Evolutionary conservation across 2,113 vertebrate species (phyloP), one percentile per base, ranked within the genome.

Genomic region (Papio anubis): DNA sequence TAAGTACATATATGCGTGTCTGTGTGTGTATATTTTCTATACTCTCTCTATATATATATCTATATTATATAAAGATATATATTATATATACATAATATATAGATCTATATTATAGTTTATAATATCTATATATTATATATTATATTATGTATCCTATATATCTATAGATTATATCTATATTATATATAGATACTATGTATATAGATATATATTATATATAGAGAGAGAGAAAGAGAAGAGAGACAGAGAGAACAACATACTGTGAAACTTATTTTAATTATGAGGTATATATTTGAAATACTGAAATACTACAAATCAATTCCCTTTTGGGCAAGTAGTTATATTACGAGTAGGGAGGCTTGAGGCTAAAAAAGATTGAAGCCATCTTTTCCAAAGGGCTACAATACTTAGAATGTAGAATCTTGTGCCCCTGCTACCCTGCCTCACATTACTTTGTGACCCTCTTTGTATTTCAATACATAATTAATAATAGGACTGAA

Each of bases 401-500:
- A 68, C 4, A 38, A 13, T 57, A n/a, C 38, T 93, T 59, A 87
- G 35, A 96, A 90, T 35, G 21, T 18, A 38, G n/a, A 40, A 30
- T 80, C 20, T 68, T 72, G 30, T 11, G 2, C 68, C 40, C 14
- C 40, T 50, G 5, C 75, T 10, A 6, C 45, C 32, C 32, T 21
- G 18, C 2, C 35, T 92, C 87, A n/a, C 9, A 30, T 87, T 52
- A 48, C n/a, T 57, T 18, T 27, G n/a, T 48, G 79, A 91, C 45
- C 57, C 17, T 70, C 85, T 88, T 93, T 91, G 70, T 81, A 6
- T 66, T 59, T 72, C 68, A 61, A 23, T 78, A 16, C 35, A 73
- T 95, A 64, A 72, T 40, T 91, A 84, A 30, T 90, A 27, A 93
- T 23, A 78, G 27, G 45, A 48, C 70, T 73, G 40, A 85, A 68